Percentiles rank a stretch among this genome's conserved stretches.
These are phyloP conservation scores for Neodiprion pinetum DNA, from an alignment of 1,140 invertebrate species.

Conservation along the genomic window DNA sequence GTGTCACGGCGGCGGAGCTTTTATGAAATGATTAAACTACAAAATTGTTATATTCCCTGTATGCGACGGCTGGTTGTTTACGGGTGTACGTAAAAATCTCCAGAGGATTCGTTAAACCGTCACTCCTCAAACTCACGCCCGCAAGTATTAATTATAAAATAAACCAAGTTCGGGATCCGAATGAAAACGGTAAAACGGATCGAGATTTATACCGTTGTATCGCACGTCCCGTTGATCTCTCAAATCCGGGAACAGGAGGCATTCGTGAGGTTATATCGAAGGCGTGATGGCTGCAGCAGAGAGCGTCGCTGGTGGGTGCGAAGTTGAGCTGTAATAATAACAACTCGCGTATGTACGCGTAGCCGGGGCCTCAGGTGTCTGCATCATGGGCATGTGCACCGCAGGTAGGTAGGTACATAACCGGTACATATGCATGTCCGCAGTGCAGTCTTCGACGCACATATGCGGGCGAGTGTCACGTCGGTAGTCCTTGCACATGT, in stretches of 20 bases:
- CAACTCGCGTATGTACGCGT: background rate
- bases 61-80: background rate
- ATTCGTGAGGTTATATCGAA: background rate
- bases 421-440: background rate
- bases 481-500: background rate
- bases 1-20: background rate
- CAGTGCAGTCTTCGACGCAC: background rate
- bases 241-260: background rate
- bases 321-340: background rate
- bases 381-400: background rate
- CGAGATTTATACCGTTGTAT: background rate
- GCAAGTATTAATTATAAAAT: background rate
- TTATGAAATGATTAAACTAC: background rate
- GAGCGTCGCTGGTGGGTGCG: background rate
- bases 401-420: background rate
- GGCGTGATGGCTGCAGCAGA: background rate
- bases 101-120: background rate
- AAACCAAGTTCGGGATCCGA: background rate
- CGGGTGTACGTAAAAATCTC: background rate
- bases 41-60: background rate
- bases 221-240: too few species aligned
- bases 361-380: background rate
- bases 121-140: background rate
- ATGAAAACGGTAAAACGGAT: background rate
- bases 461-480: background rate